Evolutionary conservation across 2,113 vertebrate species (phyloP).

Genomic region (Myiagra hebetior): DNA sequence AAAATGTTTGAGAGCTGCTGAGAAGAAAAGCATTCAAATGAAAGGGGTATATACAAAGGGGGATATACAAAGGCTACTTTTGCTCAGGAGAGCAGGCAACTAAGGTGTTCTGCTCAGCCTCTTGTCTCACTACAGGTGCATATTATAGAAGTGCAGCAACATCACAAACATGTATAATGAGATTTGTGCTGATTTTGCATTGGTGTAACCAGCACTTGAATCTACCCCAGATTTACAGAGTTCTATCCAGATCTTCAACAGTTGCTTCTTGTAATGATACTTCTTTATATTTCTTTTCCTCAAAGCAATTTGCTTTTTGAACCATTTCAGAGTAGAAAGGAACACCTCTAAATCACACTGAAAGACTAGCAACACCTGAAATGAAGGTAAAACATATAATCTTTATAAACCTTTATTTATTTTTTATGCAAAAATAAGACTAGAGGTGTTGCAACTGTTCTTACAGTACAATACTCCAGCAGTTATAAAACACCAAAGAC

Average conservation of each 20-base stretch:
- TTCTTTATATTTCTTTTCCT: neutral
- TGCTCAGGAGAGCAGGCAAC: neutral
- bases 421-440: neutral
- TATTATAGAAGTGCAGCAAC: neutral
- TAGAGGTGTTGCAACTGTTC: neutral
- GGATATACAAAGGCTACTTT: neutral
- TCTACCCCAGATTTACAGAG: neutral
- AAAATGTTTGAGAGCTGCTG: neutral
- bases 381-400: neutral
- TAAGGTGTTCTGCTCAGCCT: neutral
- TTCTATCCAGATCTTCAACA: neutral
- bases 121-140: neutral
- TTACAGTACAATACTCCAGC: neutral
- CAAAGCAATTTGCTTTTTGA: neutral
- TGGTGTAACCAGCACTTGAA: neutral
- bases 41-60: too few relatives aligned
- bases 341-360: neutral
- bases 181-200: neutral
- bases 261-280: neutral
- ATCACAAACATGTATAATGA: neutral
- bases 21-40: neutral
- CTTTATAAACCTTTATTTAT: neutral
- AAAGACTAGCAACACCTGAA: neutral
- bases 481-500: neutral
- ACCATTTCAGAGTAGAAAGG: neutral